Conservation (phyloP, 2,113 vertebrate species). For the Delphinus delphis region DNA sequence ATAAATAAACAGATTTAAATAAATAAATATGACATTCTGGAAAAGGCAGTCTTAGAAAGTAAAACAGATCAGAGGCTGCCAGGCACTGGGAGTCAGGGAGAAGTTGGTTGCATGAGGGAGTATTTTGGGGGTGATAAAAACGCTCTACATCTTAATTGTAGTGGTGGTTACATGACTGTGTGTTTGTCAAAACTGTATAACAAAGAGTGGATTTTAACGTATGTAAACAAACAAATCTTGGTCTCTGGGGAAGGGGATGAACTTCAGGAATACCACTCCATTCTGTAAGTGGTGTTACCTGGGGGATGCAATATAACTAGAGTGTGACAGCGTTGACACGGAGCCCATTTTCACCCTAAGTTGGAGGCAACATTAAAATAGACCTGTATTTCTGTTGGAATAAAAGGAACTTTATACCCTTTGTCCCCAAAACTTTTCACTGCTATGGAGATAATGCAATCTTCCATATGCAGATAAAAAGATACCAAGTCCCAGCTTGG, state of each 20-base stretch:
- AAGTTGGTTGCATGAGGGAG: background rate
- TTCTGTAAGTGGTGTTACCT: background rate
- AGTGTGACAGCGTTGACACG: background rate
- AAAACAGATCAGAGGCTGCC: background rate
- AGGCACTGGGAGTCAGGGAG: background rate
- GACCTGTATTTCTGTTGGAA: conserved; percentile 9
- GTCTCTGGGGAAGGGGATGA: background rate
- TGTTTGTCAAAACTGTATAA: background rate
- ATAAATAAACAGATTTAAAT: no score
- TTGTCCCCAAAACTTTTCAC: conserved; percentile 29
- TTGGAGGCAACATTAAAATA: background rate
- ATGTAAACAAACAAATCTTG: background rate
- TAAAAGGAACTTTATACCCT: conserved; percentile 21
- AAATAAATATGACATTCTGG: background rate
- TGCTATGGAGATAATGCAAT: conserved; percentile 33
- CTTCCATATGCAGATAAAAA: conserved; percentile 40
- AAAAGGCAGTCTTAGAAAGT: background rate
- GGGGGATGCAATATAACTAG: background rate
- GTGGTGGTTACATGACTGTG: background rate
- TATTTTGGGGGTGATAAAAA: background rate
- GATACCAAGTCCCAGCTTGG: background rate
- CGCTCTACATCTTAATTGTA: conserved; percentile 11
- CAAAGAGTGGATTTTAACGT: background rate
- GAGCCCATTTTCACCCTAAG: background rate
- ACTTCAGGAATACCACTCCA: background rate